phyloP scores from a whole-genome alignment of 53 echinoderm and acorn worm genomes.

The Crossaster papposus region DNA sequence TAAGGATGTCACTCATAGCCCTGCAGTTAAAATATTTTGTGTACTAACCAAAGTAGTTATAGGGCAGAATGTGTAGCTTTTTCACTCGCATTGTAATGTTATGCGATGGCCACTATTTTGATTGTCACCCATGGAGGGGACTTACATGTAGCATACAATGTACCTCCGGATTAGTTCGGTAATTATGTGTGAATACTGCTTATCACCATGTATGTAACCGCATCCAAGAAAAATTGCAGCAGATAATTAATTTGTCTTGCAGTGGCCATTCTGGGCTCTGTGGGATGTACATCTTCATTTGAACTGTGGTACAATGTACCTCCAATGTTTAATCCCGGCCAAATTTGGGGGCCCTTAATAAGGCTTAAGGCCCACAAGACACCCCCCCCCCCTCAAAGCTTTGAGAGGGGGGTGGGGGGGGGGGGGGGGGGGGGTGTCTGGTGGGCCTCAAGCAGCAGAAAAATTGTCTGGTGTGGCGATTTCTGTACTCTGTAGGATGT shows the following conservation, averaged over 20 bases:
- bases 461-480: too few species aligned
- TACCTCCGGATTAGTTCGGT: too few species aligned
- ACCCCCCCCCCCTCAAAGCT: too few species aligned
- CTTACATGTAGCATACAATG: not conserved
- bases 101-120: not conserved
- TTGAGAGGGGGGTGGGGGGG: too few species aligned
- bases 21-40: not conserved
- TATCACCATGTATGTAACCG: too few species aligned
- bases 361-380: not conserved
- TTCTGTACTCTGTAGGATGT: not conserved
- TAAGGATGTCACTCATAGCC: not conserved
- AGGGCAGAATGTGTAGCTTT: too few species aligned
- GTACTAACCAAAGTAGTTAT: too few species aligned
- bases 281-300: slow-evolving; percentile 22
- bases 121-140: not conserved
- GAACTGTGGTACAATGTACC: slow-evolving; percentile 18
- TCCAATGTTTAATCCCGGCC: not conserved
- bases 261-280: slow-evolving; percentile 14
- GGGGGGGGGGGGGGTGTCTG: too few species aligned
- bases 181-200: too few species aligned
- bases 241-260: slow-evolving; percentile 13
- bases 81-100: not conserved
- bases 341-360: not conserved
- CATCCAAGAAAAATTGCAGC: too few species aligned
- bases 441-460: too few species aligned